Percentiles rank a stretch among this genome's conserved stretches.
These are phyloP conservation scores for Etia nguti DNA, from an alignment of 2,113 vertebrate species.

Conservation along the genomic window DNA sequence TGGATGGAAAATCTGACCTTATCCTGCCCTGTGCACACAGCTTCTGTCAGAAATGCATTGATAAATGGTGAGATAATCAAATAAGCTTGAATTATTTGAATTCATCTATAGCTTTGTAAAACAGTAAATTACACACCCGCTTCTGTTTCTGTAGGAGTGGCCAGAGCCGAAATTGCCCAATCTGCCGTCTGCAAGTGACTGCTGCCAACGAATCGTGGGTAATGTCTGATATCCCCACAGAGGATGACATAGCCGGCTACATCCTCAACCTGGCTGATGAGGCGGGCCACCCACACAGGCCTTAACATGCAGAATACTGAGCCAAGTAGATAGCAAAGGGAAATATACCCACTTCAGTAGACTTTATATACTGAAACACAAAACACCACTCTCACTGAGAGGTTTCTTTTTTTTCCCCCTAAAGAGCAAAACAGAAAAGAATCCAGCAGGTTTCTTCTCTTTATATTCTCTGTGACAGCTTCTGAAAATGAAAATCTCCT, in stretches of 20 bases:
- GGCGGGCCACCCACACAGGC: slow-evolving; percentile 87
- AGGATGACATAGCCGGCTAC: slow-evolving; percentile 90
- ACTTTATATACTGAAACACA: neutral
- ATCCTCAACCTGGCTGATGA: slow-evolving; percentile 97
- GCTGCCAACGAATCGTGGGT: slow-evolving; percentile 95
- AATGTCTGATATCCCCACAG: slow-evolving; percentile 92
- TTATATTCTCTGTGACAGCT: neutral
- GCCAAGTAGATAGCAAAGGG: neutral
- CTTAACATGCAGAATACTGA: slow-evolving; percentile 64
- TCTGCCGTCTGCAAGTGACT: slow-evolving; percentile 92
- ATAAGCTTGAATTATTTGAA: neutral
- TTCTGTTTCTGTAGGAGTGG: slow-evolving; percentile 81
- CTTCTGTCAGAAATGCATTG: slow-evolving; percentile 99
- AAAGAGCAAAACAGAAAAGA: neutral
- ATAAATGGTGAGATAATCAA: slow-evolving; percentile 83
- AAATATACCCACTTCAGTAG: neutral
- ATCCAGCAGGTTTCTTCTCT: neutral
- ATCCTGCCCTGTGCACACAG: slow-evolving; percentile 95
- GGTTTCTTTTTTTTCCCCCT: neutral
- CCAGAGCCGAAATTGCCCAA: slow-evolving; percentile 90
- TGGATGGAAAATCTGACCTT: slow-evolving; percentile 92
- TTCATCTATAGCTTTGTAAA: neutral
- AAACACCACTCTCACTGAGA: slow-evolving; percentile 1
- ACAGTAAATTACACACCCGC: neutral
- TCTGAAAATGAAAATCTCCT: neutral